Base-by-base conservation (phyloP, 2,797 vertebrate species). In the Myripristis jacobus region DNA sequence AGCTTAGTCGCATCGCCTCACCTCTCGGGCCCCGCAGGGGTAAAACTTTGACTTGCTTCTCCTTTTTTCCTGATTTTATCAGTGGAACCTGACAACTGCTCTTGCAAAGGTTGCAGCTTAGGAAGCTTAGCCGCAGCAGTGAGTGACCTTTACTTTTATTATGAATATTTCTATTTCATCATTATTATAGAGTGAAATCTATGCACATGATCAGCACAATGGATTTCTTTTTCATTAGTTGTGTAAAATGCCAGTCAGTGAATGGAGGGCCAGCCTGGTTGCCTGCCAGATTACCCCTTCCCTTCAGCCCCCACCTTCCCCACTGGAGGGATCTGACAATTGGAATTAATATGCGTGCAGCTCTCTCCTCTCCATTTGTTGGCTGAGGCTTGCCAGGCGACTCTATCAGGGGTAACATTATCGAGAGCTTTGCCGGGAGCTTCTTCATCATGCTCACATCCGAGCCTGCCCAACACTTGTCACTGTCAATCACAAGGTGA, bases 61-160 rank as follows among this genome's bases (percentile, higher is more conserved):
- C 43, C 73, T 25, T 70, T 83, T 66, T 82, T 89, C 90, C 91
- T 82, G 74, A 46, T 92, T 92, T 91, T 88, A 90, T 89, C 88
- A 0, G 44, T 55, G 73, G 85, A 89, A 87, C 87, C 83, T 91
- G 89, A 87, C 92, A 92, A 94, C 94, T 95, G 93, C 93, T 94
- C 92, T 90, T 92, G 91, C 95, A 96, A 97, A 96, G 96, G 96
- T 94, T 95, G 95, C 92, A 95, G 96, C 95, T 97, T 96, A 98
- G 93, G 91, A 94, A 97, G 97, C 96, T 98, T 98, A 97, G 92
- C 94, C 83, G 92, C 92, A 92, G 94, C 92, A 92, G 91, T 88
- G 91, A 95, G 92, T 97, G 96, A 97, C 97, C 96, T 98, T 98
- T 98, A 95, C 94, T 96, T 97, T 97, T 96, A 97, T 97, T 97